Percentiles rank a stretch among this genome's conserved stretches.
Evolutionary conservation across 1,140 invertebrate genomes (phyloP).

Genomic region (Papilio dardanus): DNA sequence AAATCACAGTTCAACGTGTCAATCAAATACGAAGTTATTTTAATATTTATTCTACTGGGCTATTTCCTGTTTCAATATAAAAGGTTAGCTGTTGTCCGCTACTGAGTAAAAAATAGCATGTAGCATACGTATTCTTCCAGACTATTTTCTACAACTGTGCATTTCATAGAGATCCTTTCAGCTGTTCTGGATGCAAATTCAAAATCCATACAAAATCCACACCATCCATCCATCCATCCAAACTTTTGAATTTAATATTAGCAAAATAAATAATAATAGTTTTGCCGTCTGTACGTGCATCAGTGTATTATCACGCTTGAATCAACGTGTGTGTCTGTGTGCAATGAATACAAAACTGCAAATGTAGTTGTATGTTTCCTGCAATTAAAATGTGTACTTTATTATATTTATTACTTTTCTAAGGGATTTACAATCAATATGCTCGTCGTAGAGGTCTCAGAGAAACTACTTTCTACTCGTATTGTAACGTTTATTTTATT

Average conservation of each 20-base stretch:
- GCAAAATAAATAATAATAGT: slow-evolving; percentile 20
- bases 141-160: no score
- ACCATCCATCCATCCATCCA: no score
- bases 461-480: not conserved
- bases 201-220: no score
- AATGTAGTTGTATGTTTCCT: slow-evolving; percentile 62
- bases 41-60: not conserved
- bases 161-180: no score
- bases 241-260: no score
- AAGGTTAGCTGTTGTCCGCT: no score
- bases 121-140: no score
- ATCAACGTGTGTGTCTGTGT: slow-evolving; percentile 46
- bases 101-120: no score
- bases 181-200: no score
- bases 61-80: slow-evolving; percentile 16
- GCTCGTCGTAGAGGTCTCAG: slow-evolving; percentile 42
- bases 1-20: not conserved
- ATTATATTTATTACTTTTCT: slow-evolving; percentile 57
- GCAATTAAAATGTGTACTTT: slow-evolving; percentile 64
- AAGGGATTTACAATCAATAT: slow-evolving; percentile 45
- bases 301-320: slow-evolving; percentile 46
- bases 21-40: not conserved
- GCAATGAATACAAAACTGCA: slow-evolving; percentile 42
- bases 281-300: slow-evolving; percentile 51
- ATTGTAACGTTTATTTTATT: not conserved